Base-by-base conservation (phyloP, 2,113 vertebrate genomes). In the Albula goreensis region DNA sequence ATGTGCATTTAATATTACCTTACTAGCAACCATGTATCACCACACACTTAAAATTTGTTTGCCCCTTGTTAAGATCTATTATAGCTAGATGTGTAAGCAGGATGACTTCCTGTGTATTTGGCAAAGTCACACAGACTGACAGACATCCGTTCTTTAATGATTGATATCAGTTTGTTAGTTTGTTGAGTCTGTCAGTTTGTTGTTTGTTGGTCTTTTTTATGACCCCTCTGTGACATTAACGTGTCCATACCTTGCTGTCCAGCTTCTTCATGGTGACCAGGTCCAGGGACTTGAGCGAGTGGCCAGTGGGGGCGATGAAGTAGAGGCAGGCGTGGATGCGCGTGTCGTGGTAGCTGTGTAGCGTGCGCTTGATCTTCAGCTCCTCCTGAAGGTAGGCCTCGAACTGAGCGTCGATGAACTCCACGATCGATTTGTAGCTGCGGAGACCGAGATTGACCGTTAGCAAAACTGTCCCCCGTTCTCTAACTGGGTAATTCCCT, bases 191-290 rank as follows among this genome's bases (percentile, higher is more conserved):
- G 1, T 41, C 31, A 41, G 31, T 1, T 41, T n/a, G n/a, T n/a
- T n/a, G n/a, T n/a, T 41, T 41, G 31, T 41, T 41, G 31, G 31
- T 0, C 1, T 1, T 41, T 41, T 41, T 41, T 41, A 41, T 41
- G 31, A 41, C 31, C 31, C 31, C 31, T 41, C 31, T 41, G 31
- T 41, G 31, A 41, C 31, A 7, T 22, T 7, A 4, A 1, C 60
- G 19, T 19, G 3, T 9, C 31, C 92, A 89, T 89, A 99, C 98
- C 97, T 99, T 99, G 93, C 98, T 99, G 91, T 99, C 98, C 5
- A 99, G 96, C 89, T 99, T 99, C 93, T 99, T 99, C 98, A 99
- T 99, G 0, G 98, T 99, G 77, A 99, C 98, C 91, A 99, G 91
- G 92, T 99, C 98, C 85, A 99, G 93, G 84, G 98, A 99, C 90